Base-by-base conservation (phyloP, 2,797 vertebrate genomes). In the Selene dorsalis region DNA sequence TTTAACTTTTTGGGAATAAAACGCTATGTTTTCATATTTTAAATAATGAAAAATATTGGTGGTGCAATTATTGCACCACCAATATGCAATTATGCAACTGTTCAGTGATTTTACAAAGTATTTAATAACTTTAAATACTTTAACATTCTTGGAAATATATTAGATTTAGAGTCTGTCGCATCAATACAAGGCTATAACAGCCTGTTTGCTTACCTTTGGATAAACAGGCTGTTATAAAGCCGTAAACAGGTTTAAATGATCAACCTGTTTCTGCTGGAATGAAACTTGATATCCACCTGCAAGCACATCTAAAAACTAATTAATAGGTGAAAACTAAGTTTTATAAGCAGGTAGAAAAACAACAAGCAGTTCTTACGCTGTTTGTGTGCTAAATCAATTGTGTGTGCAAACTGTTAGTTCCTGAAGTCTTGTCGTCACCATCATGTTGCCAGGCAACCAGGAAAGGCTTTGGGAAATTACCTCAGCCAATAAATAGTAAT, bases 1-100 rank as follows among this genome's bases (percentile, higher is more conserved):
- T 52, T 69, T 55, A 10, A 24, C 6, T 72, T 71, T 61, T 74
- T 13, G 7, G 5, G 5, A 35, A 35, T 35, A 35, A 35, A 35
- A 35, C 32, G 8, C 32, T 35, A 32, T 32, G 39, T 47, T 47
- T 66, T 73, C 74, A 58, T 35, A 52, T 32, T 67, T 69, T n/a
- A 57, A 66, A 76, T 39, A 0, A 22, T 64, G 52, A 5, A 35
- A 16, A 35, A 14, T 7, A n/a, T 17, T 52, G 5, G 28, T 60
- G 7, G 0, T n/a, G 28, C 57, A 18, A 60, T 48, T 30, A 18
- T 22, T n/a, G n/a, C n/a, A n/a, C n/a, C n/a, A n/a, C n/a, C n/a
- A n/a, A n/a, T n/a, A n/a, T n/a, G n/a, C n/a, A n/a, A 60, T 48
- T 30, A 18, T 22, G n/a, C 24, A 55, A 16, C 16, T 26, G 6